Base-by-base conservation (phyloP, 1,140 invertebrate species). In the Nasonia longicornis region DNA sequence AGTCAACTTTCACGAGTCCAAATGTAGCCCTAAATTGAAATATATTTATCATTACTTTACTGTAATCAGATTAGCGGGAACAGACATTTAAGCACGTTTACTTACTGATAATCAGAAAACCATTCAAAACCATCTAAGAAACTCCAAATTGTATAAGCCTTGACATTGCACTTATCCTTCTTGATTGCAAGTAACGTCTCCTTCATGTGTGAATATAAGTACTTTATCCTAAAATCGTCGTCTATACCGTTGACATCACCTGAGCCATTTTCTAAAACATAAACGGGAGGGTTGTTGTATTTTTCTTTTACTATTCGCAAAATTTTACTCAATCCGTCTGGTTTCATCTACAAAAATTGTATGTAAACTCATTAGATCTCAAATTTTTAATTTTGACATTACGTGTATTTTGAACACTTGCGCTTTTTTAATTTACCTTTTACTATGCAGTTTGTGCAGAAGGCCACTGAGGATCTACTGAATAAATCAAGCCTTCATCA, bases 91-190 rank as follows among this genome's bases (percentile, higher is more conserved):
- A 75, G 12, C n/a, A 63, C n/a, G n/a, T 16, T 63, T 29, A 92
- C 92, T 93, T 88, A 95, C 94, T 87, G 90, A 82, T 92, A 94
- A 70, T 94, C 94, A 16, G 84, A 86, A 2, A 87, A 87, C 95
- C 95, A 96, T 88, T 96, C 95, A 86, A 96, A 96, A 87, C 96
- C 96, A 82, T 96, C 96, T 83, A 96, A 89, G 0, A 96, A 86
- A 82, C 93, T 94, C 95, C 96, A 96, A 69, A 93, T 90, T 0
- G 94, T 93, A 84, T 96, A 96, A 0, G 92, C 94, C 12, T 89
- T 87, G 0, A 96, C 92, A 63, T 94, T 92, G 52, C 93, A 93
- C 0, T 92, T 91, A 84, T 95, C 94, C 26, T 93, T 90, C 45
- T 93, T 83, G 4, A 96, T 92, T 1, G 95, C 94, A 83, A 93